phyloP scores from a whole-genome alignment of 1,140 invertebrate genomes.

The Saccostrea echinata region DNA sequence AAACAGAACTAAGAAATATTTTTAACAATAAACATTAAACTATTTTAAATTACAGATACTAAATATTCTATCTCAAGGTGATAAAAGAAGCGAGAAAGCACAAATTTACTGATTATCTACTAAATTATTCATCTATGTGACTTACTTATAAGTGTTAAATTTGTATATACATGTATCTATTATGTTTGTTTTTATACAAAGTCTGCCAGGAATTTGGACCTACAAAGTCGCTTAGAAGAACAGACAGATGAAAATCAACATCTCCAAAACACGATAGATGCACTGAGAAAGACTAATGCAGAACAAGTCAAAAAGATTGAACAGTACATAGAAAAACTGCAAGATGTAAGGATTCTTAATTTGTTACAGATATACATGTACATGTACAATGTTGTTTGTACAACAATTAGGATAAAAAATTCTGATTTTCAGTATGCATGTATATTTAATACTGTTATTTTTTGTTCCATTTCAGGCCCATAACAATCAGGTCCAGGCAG shows the following conservation, averaged over 20 bases:
- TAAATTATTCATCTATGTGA: too few species aligned
- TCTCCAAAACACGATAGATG: conserved; percentile 77
- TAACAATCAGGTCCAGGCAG: conserved; percentile 87
- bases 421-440: too few species aligned
- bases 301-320: conserved; percentile 87
- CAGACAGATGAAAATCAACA: conserved; percentile 86
- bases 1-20: too few species aligned
- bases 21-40: too few species aligned
- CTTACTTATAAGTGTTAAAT: too few species aligned
- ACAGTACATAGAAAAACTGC: conserved; percentile 86
- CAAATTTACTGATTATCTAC: too few species aligned
- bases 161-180: background rate
- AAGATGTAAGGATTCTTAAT: conserved; percentile 80
- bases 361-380: background rate
- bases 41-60: too few species aligned
- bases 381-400: background rate
- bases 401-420: background rate
- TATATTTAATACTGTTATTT: too few species aligned
- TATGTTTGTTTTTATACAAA: conserved; percentile 58
- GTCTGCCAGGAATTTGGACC: conserved; percentile 84
- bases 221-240: conserved; percentile 89
- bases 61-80: too few species aligned
- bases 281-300: conserved; percentile 85
- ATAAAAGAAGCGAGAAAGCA: too few species aligned
- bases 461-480: conserved; percentile 81